Conservation (phyloP, 2,888 invertebrate species). For the Cepaea hortensis region DNA sequence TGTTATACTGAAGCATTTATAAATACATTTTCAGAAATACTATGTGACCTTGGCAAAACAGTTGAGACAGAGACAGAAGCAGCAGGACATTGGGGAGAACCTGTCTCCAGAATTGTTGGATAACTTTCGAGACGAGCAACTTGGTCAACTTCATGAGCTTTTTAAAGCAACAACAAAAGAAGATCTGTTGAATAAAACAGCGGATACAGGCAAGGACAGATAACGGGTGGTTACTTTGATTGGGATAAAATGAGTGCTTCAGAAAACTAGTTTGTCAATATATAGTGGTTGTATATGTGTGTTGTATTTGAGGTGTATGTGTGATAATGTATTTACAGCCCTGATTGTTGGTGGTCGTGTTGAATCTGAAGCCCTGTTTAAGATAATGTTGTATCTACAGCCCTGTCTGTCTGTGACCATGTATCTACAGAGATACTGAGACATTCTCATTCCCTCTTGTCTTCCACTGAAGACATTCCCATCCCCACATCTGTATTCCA, state of each 20-base stretch:
- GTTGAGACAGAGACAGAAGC: constrained; percentile 59
- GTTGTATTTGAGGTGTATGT: no score
- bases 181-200: constrained; percentile 9
- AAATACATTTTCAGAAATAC: constrained; percentile 63
- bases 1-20: background rate
- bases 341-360: no score
- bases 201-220: background rate
- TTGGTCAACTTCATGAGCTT: constrained; percentile 89
- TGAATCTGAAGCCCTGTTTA: no score
- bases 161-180: constrained; percentile 78
- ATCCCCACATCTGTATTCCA: no score
- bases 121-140: constrained; percentile 87
- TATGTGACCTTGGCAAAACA: constrained; percentile 69
- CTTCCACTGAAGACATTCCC: no score
- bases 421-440: no score
- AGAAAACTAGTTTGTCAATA: background rate
- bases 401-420: no score
- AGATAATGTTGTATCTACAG: no score
- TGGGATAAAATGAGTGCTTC: background rate
- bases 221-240: background rate
- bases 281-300: background rate
- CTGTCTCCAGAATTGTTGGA: constrained; percentile 82
- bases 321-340: no score
- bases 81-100: constrained; percentile 80
- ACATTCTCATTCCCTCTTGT: no score